phyloP scores from a whole-genome alignment of 2,888 invertebrate species.

The Tyria jacobaeae region DNA sequence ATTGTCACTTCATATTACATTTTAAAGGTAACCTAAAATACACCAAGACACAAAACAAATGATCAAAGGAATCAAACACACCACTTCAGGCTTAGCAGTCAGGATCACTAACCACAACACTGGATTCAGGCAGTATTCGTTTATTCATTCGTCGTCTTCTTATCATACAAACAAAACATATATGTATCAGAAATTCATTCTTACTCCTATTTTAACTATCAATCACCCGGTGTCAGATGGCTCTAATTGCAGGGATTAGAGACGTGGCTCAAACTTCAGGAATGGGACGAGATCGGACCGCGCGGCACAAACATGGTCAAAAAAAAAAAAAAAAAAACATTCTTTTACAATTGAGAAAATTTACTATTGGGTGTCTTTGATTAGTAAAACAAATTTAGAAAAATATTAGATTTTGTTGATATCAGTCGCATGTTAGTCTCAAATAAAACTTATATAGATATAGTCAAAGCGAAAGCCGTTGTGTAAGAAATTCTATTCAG shows the following conservation, averaged over 20 bases:
- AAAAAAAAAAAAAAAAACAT: constrained; percentile 41
- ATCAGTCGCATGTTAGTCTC: neutral
- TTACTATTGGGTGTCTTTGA: too few species aligned
- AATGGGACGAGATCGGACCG: constrained; percentile 64
- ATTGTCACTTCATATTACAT: too few species aligned
- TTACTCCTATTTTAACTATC: constrained; percentile 69
- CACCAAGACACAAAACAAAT: too few species aligned
- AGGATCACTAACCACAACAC: too few species aligned
- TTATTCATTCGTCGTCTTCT: constrained; percentile 4
- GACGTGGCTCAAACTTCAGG: constrained; percentile 44
- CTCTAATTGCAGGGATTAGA: constrained; percentile 84
- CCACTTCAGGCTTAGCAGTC: too few species aligned
- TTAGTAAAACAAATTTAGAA: too few species aligned
- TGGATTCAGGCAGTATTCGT: too few species aligned
- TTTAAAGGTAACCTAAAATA: too few species aligned
- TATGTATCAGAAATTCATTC: constrained; percentile 81
- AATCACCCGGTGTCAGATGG: constrained; percentile 80
- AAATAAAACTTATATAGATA: neutral
- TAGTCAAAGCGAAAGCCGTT: too few species aligned
- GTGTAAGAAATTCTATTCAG: too few species aligned
- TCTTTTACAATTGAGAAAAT: too few species aligned
- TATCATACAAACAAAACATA: constrained; percentile 63
- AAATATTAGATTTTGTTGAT: neutral
- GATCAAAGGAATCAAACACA: too few species aligned
- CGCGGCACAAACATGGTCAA: constrained; percentile 26